A percentile compares a stretch with the other conserved stretches of the same genome.
Conservation (phyloP, 2,113 vertebrate species). For the Lathamus discolor region DNA sequence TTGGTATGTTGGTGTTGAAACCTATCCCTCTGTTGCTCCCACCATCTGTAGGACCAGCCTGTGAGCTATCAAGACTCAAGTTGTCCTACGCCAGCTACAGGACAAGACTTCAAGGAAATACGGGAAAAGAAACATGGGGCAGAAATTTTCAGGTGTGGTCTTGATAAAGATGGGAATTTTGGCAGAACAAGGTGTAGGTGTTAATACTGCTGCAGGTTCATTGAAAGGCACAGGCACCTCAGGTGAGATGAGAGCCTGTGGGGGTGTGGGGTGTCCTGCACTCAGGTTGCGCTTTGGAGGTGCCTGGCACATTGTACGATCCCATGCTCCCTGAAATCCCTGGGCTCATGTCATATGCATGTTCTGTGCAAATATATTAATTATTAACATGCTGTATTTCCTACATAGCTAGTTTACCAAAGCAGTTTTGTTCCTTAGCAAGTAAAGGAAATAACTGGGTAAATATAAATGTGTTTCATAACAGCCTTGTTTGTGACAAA, state of each 20-base stretch:
- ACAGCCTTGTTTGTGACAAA: conserved; percentile 10
- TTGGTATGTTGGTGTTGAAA: not conserved
- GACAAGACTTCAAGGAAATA: not conserved
- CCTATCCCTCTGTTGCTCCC: not conserved
- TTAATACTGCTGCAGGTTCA: rapidly evolving
- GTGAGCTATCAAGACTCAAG: not conserved
- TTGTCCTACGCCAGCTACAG: not conserved
- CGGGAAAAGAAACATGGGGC: not conserved
- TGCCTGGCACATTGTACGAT: rapidly evolving
- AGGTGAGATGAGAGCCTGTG: rapidly evolving
- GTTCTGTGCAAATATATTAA: not conserved
- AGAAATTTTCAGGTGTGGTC: not conserved
- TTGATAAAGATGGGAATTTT: not conserved
- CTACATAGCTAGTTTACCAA: not conserved
- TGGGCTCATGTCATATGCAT: not conserved
- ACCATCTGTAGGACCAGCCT: not conserved
- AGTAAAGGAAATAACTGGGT: not conserved
- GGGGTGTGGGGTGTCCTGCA: not conserved
- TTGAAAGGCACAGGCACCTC: not conserved
- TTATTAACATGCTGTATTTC: not conserved
- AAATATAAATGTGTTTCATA: not conserved
- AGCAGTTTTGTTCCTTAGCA: not conserved
- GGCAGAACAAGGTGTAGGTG: not conserved
- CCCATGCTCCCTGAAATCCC: not conserved
- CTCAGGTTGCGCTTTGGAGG: not conserved